These are phyloP conservation scores for Elanoides forficatus DNA, from an alignment of 2,113 vertebrate species.

Conservation along the genomic window DNA sequence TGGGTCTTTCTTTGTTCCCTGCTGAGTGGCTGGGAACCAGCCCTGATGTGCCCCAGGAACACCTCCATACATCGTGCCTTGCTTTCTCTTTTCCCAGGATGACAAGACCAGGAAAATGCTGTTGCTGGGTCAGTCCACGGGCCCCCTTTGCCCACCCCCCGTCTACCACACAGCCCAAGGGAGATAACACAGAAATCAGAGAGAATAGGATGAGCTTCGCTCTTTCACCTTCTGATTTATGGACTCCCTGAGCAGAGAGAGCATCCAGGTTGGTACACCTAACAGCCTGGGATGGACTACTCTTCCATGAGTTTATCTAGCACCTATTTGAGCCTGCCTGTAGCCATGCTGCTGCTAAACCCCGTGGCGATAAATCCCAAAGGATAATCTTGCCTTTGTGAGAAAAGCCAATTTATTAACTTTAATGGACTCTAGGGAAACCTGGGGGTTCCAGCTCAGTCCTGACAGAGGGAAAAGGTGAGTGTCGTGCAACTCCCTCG, in stretches of 20 bases:
- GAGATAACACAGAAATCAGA: neutral
- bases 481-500: neutral
- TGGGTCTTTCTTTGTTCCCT: neutral
- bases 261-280: neutral
- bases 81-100: neutral
- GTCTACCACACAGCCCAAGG: neutral
- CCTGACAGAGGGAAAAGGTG: neutral
- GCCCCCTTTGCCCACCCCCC: neutral
- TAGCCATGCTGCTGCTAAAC: neutral
- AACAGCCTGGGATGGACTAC: neutral
- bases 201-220: neutral
- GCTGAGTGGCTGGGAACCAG: neutral
- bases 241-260: neutral
- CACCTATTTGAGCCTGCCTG: neutral
- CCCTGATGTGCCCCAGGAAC: neutral
- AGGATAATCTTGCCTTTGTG: neutral
- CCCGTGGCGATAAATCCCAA: neutral
- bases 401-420: neutral
- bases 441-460: neutral
- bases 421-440: neutral
- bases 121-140: neutral
- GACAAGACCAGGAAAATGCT: neutral
- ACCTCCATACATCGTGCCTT: accelerated
- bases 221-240: neutral
- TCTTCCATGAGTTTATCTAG: neutral